Base-by-base conservation (phyloP, 2,888 invertebrate species). In the Hemicrepidius hirtus region DNA sequence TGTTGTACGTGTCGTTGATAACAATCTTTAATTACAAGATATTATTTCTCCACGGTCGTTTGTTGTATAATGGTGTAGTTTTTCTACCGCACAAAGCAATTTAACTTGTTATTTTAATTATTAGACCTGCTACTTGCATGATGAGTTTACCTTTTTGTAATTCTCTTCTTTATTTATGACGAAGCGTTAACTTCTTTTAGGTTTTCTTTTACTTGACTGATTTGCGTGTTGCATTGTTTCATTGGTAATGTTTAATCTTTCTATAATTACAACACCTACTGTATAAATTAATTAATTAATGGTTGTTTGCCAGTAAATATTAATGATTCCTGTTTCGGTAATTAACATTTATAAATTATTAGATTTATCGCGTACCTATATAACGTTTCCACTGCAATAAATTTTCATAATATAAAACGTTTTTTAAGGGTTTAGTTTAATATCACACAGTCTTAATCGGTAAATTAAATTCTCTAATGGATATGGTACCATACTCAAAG, bases 241-340 rank as follows among this genome's bases (percentile, higher is more conserved):
- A 44, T 10, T 40, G 66, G 21, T 40, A 66, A 55, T 66, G 66
- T 55, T 55, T 55, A 44, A 55, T 40, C 44, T 41, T 13, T 57
- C 24, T 12, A 32, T 66, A 66, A 66, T 66, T 66, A 66, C 16
- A 44, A 44, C 66, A 57, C 66, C 66, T 40, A 66, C 57, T 32
- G 55, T 41, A 53, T 65, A 65, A 65, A 66, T 66, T 66, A 66
- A 57, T 41, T 66, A 66, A 66, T 66, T 66, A 55, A 44, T 20
- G n/a, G 35, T 32, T 66, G 41, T 55, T 55, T 41, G 50, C 65
- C 35, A 55, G 53, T 65, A 65, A 65, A 65, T 65, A 32, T 32
- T 55, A 55, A 55, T 55, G 9, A 55, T 35, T 16, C 35, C 12
- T 10, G 57, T 20, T 10, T 44, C 57, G 66, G 41, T 41, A 44